phyloP scores from a whole-genome alignment of 1,140 invertebrate genomes.

The Drosophila navojoa region DNA sequence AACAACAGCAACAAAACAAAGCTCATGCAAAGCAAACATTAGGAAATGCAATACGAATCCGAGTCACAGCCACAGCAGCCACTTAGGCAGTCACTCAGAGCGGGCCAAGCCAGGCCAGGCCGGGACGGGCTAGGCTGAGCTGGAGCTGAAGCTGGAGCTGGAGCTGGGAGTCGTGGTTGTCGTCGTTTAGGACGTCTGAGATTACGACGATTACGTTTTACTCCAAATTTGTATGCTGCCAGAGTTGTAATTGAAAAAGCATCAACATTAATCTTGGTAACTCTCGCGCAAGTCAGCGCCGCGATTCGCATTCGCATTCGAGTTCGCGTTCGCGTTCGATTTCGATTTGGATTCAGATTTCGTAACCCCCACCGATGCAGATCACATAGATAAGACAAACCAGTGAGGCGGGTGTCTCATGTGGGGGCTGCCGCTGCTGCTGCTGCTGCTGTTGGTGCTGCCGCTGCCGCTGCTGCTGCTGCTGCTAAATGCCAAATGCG shows the following conservation, averaged over 20 bases:
- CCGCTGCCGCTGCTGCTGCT: constrained; percentile 8
- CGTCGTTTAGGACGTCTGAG: constrained; percentile 82
- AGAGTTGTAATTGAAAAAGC: constrained; percentile 83
- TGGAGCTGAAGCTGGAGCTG: constrained; percentile 15
- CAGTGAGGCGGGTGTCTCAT: constrained; percentile 66
- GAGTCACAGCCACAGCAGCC: constrained; percentile 63
- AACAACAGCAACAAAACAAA: constrained; percentile 43
- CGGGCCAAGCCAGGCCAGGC: constrained; percentile 4
- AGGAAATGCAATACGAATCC: constrained; percentile 77
- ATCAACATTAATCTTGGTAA: constrained; percentile 84
- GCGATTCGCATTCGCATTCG: constrained; percentile 28
- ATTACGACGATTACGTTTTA: constrained; percentile 83
- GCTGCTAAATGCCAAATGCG: constrained; percentile 30
- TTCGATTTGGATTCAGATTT: constrained; percentile 57
- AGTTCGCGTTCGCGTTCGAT: constrained; percentile 31
- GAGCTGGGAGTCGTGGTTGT: constrained; percentile 35
- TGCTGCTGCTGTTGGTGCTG: constrained; percentile 10
- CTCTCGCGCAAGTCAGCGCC: constrained; percentile 42
- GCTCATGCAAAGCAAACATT: constrained; percentile 82
- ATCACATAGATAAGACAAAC: constrained; percentile 37
- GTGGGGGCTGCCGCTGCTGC: constrained; percentile 56
- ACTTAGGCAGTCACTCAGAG: constrained; percentile 78
- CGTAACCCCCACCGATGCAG: constrained; percentile 43
- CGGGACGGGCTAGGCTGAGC: constrained; percentile 13
- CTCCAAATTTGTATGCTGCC: constrained; percentile 83